These are phyloP conservation scores for Gracilinanus agilis DNA, from an alignment of 2,113 vertebrate species.

Conservation along the genomic window DNA sequence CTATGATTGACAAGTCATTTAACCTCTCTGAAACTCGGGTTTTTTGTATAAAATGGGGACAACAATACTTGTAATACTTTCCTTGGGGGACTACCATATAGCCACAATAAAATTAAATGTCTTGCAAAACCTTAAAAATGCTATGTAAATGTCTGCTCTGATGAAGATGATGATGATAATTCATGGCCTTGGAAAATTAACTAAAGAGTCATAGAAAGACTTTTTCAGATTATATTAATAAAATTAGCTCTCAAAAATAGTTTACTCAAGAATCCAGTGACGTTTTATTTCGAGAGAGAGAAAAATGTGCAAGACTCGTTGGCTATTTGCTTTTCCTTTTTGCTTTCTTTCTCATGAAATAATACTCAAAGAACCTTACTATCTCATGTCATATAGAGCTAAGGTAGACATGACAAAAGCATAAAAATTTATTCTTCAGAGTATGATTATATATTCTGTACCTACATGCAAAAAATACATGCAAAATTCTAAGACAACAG, in stretches of 20 bases:
- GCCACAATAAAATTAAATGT: neutral
- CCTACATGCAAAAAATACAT: neutral
- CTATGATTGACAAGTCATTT: neutral
- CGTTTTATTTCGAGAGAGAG: neutral
- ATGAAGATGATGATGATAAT: neutral
- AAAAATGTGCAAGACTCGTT: neutral
- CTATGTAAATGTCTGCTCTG: neutral
- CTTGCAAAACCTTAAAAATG: neutral
- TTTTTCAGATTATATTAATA: neutral
- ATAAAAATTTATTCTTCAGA: neutral
- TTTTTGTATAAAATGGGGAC: neutral
- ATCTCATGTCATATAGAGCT: neutral
- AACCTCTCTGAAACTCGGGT: neutral
- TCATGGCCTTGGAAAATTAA: neutral
- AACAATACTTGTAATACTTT: neutral
- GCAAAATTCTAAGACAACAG: neutral
- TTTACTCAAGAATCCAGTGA: neutral
- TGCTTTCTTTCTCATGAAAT: neutral
- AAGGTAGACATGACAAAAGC: neutral
- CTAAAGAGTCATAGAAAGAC: neutral
- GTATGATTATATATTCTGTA: neutral
- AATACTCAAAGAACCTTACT: neutral
- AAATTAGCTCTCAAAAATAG: neutral
- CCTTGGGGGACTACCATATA: neutral
- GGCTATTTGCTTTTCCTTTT: neutral